A percentile compares a stretch with the other conserved stretches of the same genome.
These are phyloP conservation scores for Microchrysa polita DNA, from an alignment of 2,888 invertebrate species.

Conservation along the genomic window DNA sequence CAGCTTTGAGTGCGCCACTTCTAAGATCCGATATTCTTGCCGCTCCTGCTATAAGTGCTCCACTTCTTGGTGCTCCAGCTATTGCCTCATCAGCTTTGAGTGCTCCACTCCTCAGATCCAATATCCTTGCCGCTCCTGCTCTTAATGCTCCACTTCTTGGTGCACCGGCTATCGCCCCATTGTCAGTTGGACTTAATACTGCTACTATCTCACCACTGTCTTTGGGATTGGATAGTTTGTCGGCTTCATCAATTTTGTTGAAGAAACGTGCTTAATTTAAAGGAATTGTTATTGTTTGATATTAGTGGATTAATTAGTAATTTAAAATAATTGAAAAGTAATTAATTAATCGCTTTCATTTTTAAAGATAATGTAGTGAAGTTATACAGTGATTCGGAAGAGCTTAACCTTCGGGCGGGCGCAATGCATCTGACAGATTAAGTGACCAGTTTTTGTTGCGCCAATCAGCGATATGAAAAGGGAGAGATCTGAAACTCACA, in stretches of 20 bases:
- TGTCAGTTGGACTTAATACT: neutral
- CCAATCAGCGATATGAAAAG: too few relatives aligned
- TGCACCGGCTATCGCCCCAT: constrained; percentile 1
- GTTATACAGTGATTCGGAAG: too few relatives aligned
- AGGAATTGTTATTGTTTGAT: neutral
- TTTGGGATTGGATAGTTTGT: neutral
- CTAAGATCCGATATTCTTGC: neutral
- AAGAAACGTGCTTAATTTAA: constrained; percentile 10
- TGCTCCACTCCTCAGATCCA: neutral
- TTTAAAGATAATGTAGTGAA: too few relatives aligned
- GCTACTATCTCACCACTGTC: neutral
- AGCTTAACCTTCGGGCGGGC: too few relatives aligned
- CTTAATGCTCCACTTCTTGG: neutral
- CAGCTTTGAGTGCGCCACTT: neutral
- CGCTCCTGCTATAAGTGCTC: neutral
- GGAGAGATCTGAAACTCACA: too few relatives aligned
- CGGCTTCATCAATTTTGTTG: neutral
- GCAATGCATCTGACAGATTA: too few relatives aligned
- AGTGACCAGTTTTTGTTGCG: too few relatives aligned
- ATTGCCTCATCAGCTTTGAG: neutral
- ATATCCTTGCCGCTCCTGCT: neutral
- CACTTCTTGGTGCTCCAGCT: neutral
- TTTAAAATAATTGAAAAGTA: too few relatives aligned
- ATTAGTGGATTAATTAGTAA: too few relatives aligned
- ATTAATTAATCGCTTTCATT: too few relatives aligned